A percentile compares a stretch with the other conserved stretches of the same genome.
Conservation (phyloP, 2,888 invertebrate genomes). For the Tachystola acroxantha region DNA sequence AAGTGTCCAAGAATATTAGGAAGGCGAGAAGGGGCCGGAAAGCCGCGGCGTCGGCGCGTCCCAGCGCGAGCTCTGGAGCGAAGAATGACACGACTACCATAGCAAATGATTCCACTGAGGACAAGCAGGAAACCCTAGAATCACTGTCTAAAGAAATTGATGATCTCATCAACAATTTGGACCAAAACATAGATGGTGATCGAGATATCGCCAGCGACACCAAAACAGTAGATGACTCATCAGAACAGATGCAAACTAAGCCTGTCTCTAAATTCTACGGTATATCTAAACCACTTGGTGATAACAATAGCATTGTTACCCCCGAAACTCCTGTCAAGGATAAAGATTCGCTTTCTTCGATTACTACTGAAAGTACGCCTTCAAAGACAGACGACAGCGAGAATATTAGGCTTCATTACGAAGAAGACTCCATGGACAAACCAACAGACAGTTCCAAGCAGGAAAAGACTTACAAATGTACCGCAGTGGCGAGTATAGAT, state of each 20-base stretch:
- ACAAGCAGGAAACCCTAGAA: conserved; percentile 62
- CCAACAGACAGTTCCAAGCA: conserved; percentile 45
- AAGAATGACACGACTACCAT: conserved; percentile 34
- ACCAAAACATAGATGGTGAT: conserved; percentile 61
- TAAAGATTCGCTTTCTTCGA: conserved; percentile 36
- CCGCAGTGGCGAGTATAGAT: conserved; percentile 64
- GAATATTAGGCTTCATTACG: conserved; percentile 66
- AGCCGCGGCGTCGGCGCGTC: conserved; percentile 45
- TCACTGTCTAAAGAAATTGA: conserved; percentile 67
- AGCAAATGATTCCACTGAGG: conserved; percentile 42
- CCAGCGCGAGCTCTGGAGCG: conserved; percentile 20
- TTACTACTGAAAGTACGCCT: conserved; percentile 54
- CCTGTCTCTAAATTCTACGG: conserved; percentile 58
- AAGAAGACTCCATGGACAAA: conserved; percentile 61
- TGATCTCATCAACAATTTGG: conserved; percentile 64
- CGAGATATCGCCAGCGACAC: conserved; percentile 37
- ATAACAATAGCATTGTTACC: conserved; percentile 47
- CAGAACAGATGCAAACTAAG: conserved; percentile 50
- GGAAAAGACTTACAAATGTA: conserved; percentile 57
- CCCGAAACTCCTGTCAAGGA: conserved; percentile 64
- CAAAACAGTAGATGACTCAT: conserved; percentile 14
- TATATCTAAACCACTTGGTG: conserved; percentile 51
- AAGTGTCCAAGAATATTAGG: conserved; percentile 68
- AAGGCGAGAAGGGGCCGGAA: conserved; percentile 67
- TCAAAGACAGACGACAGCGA: conserved; percentile 66